phyloP scores from a whole-genome alignment of 2,797 vertebrate species.

The Danio jaintianensis region DNA sequence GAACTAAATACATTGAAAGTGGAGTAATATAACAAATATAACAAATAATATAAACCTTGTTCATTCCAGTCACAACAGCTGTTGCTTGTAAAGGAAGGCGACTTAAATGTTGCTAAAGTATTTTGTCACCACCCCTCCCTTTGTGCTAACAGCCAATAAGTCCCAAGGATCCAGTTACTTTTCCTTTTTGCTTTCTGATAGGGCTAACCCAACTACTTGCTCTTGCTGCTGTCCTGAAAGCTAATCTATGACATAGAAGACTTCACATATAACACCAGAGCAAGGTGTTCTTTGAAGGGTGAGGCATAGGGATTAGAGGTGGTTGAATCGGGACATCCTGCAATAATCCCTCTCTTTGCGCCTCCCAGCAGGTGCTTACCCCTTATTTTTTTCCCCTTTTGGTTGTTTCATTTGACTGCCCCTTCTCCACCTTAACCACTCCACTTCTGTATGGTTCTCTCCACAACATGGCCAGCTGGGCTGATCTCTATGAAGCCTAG shows the following conservation, averaged over 20 bases:
- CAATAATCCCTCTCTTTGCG: constrained; percentile 64
- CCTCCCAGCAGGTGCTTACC: constrained; percentile 55
- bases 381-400: constrained; percentile 45
- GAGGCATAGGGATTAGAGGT: constrained; percentile 71
- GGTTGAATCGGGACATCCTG: constrained; percentile 77
- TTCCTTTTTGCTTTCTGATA: constrained; percentile 34
- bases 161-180: constrained; percentile 15
- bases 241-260: constrained; percentile 68
- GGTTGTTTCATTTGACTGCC: constrained; percentile 47
- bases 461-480: constrained; percentile 21
- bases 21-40: too few species aligned
- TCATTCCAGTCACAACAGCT: constrained; percentile 31
- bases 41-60: not conserved
- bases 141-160: constrained; percentile 28
- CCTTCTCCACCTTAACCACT: constrained; percentile 30
- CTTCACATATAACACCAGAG: constrained; percentile 73
- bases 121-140: constrained; percentile 30
- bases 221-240: constrained; percentile 35
- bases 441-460: not conserved
- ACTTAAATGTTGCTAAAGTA: constrained; percentile 49
- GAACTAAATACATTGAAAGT: not conserved
- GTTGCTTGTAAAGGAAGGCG: constrained; percentile 59
- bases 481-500: not conserved
- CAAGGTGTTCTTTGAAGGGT: constrained; percentile 68
- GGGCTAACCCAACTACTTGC: constrained; percentile 24